Evolutionary conservation across 1,140 invertebrate genomes (phyloP), one percentile per base, ranked within the genome.

Genomic region (Megalonaias nervosa): DNA sequence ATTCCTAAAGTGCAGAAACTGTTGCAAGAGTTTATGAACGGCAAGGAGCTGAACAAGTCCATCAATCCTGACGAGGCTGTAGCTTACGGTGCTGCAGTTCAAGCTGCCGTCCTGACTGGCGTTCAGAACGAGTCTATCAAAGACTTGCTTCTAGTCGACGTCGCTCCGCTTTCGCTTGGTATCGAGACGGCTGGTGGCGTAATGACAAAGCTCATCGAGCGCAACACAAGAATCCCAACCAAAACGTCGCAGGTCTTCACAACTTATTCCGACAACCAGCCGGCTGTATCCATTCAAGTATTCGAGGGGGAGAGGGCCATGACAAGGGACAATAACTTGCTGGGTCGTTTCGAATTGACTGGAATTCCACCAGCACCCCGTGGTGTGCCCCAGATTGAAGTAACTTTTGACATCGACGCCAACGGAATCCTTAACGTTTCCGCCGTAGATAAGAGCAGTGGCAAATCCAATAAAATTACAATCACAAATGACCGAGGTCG

Each of bases 1-100:
- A 99, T 99, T 86, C 99, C 99, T 55, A 99, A 99, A 91, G 95
- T 99, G 60, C 99, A 99, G 91, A 97, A 99, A 89, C 92, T 99
- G 67, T 97, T 99, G 58, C 99, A 99, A 90, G 98, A 99, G 91
- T 99, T 97, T 93, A 99, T 99, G 91, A 95, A 96, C 78, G 87
- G 87, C 69, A 89, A 88, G 82, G 89, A 99, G 91, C 92, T 99
- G 71, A 99, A 99, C 93, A 98, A 98, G 87, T 88, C 87, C n/a
- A 90, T 91, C 67, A 91, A 91, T 70, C 98, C 98, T 77, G 98
- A 99, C 91, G 91, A 91, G 77, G 90, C 90, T 78, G 91, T 92
- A 57, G 91, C 98, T 74, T 99, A 99, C 90, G 98, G 98, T 88
- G 98, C 98, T 72, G 98, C 98, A 84, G 98, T 99, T 67, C 98